Evolutionary conservation across 1,140 invertebrate genomes (phyloP), one percentile per base, ranked within the genome.

Genomic region (Drosophila sulfurigaster): DNA sequence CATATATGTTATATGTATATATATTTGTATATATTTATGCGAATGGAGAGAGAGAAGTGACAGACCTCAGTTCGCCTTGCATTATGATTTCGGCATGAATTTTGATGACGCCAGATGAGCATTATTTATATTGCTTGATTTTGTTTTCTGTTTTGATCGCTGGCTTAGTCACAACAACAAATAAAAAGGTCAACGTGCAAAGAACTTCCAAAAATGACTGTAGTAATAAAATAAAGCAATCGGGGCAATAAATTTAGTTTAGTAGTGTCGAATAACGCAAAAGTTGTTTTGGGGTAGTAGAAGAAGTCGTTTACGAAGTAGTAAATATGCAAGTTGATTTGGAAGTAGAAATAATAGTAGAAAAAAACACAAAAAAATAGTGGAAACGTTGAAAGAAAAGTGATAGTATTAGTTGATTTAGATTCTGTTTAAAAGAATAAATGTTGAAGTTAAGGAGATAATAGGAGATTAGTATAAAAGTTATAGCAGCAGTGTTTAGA

Each of bases 111-210:
- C 20, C 45, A 38, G 35, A 43, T 43, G 38, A 57, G 58, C 28
- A 66, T 76, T 66, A 71, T 28, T 48, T 64, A 45, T 35, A 62
- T 51, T 63, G 65, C 69, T 65, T 68, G 69, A 67, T 73, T 78
- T 38, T 25, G 48, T 20, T 60, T 65, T 48, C 64, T 71, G 46
- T 80, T 51, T 66, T 56, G 45, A 60, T 51, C 46, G 63, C 57
- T 25, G 43, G 32, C 62, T 60, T 49, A 10, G 35, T 57, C 30
- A 16, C n/a, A 41, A 30, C 30, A 54, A 60, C 49, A 15, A 20
- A 52, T 32, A 70, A 79, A 83, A 83, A 83, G 81, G 81, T 78
- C 81, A 83, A 69, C 57, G 57, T 63, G 81, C 74, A 70, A 73
- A 80, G 65, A 83, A 83, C 67, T 83, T 70, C 51, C 68, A 30